A percentile compares a stretch with the other conserved stretches of the same genome.
Evolutionary conservation across 2,888 invertebrate species (phyloP).

Genomic region (Xylophagus ater): DNA sequence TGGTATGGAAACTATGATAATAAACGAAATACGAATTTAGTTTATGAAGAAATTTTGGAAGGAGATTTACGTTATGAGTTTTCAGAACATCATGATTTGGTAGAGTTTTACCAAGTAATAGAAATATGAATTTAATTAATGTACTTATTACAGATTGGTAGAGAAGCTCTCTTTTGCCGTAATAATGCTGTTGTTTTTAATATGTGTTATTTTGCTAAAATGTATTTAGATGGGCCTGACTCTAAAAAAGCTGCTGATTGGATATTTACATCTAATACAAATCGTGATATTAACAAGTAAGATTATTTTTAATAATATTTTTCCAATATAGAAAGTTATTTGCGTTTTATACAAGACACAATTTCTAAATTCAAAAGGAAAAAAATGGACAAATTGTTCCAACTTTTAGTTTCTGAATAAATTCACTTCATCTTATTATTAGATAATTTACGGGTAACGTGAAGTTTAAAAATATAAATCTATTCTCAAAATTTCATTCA

Average conservation of each 20-base stretch:
- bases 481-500: no score
- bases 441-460: no score
- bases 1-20: slow-evolving; percentile 76
- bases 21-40: slow-evolving; percentile 49
- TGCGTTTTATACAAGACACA: no score
- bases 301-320: no score
- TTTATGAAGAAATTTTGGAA: slow-evolving; percentile 57
- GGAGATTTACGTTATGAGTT: slow-evolving; percentile 73
- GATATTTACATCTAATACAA: slow-evolving; percentile 69
- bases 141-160: slow-evolving; percentile 69
- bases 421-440: no score
- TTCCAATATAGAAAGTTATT: no score
- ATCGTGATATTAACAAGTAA: slow-evolving; percentile 40
- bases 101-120: no score
- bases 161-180: slow-evolving; percentile 68
- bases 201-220: slow-evolving; percentile 82
- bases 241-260: slow-evolving; percentile 70
- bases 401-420: no score
- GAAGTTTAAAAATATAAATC: no score
- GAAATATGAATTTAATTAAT: no score
- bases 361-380: no score
- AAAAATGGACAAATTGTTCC: no score
- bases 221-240: slow-evolving; percentile 75
- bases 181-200: slow-evolving; percentile 73
- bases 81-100: slow-evolving; percentile 65